Percentiles rank a stretch among this genome's conserved stretches.
These are phyloP conservation scores for Sitobion miscanthi DNA, from an alignment of 1,140 invertebrate species.

Conservation along the genomic window DNA sequence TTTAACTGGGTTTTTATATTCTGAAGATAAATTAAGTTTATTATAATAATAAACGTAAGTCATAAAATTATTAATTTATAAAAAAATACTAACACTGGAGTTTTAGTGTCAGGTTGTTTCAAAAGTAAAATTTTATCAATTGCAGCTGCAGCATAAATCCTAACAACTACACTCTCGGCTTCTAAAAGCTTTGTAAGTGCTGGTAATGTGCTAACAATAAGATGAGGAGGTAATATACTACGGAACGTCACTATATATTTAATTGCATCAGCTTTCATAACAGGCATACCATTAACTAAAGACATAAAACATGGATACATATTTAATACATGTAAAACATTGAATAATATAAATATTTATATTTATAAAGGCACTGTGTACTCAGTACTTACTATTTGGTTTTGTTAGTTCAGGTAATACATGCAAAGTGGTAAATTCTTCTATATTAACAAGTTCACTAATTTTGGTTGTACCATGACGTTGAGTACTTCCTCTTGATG, in stretches of 20 bases:
- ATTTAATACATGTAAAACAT: not conserved
- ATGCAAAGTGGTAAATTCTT: conserved; percentile 84
- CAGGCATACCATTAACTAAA: conserved; percentile 84
- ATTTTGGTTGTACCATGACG: conserved; percentile 90
- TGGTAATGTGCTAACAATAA: conserved; percentile 77
- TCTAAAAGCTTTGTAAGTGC: conserved; percentile 76
- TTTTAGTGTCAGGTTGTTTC: conserved; percentile 66
- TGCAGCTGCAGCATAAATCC: conserved; percentile 91
- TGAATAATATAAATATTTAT: not conserved
- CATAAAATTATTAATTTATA: not conserved
- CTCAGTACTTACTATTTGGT: conserved; percentile 71
- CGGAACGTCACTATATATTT: conserved; percentile 97
- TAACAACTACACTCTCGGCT: conserved; percentile 83
- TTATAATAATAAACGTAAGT: not conserved
- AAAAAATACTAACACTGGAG: conserved; percentile 65
- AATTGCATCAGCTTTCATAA: conserved; percentile 93
- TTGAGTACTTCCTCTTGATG: conserved; percentile 88
- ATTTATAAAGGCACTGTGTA: not conserved
- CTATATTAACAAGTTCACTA: conserved; percentile 86
- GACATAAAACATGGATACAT: conserved; percentile 60
- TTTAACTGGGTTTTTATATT: conserved; percentile 40
- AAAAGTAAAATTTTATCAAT: conserved; percentile 89
- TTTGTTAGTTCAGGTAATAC: conserved; percentile 85
- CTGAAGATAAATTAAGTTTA: conserved; percentile 56
- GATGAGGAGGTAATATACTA: conserved; percentile 81